A percentile compares a stretch with the other conserved stretches of the same genome.
Conservation (phyloP, 2,113 vertebrate genomes). For the Neolamprologus modestus region DNA sequence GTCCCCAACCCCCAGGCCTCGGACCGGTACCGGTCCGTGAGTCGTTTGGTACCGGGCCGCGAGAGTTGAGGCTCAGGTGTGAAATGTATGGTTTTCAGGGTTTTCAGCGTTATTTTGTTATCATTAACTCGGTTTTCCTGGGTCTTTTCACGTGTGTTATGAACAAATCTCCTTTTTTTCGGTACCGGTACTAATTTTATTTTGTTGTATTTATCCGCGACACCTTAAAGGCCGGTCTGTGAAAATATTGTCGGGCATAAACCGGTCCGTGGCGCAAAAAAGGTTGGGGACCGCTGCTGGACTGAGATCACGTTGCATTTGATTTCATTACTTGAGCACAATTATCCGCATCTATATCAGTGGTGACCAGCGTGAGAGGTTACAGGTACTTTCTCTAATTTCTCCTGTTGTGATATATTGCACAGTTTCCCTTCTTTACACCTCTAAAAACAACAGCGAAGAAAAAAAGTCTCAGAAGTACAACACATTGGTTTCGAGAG, state of each 20-base stretch:
- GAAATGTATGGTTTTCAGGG: fast-evolving
- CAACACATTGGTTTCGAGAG: not conserved
- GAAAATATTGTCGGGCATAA: too few relatives aligned
- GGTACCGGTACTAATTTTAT: too few relatives aligned
- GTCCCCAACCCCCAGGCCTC: too few relatives aligned
- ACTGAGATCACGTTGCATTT: not conserved
- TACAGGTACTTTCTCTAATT: not conserved
- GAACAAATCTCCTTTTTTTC: fast-evolving
- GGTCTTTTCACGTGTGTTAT: too few relatives aligned
- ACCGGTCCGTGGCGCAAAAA: too few relatives aligned
- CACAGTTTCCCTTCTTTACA: not conserved
- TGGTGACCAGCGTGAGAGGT: not conserved
- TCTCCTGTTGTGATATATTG: not conserved
- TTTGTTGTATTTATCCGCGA: too few relatives aligned
- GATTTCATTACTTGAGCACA: not conserved
- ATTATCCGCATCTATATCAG: not conserved
- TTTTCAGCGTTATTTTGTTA: too few relatives aligned
- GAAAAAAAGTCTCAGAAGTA: not conserved
- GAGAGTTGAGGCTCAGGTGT: too few relatives aligned
- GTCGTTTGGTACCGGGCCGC: too few relatives aligned
- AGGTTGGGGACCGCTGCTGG: not conserved
- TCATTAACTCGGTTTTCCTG: too few relatives aligned
- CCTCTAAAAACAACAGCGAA: too few relatives aligned
- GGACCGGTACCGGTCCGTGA: too few relatives aligned
- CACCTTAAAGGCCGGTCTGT: fast-evolving